These are phyloP conservation scores for Agapornis canus DNA, from an alignment of 2,797 vertebrate genomes.

Conservation along the genomic window DNA sequence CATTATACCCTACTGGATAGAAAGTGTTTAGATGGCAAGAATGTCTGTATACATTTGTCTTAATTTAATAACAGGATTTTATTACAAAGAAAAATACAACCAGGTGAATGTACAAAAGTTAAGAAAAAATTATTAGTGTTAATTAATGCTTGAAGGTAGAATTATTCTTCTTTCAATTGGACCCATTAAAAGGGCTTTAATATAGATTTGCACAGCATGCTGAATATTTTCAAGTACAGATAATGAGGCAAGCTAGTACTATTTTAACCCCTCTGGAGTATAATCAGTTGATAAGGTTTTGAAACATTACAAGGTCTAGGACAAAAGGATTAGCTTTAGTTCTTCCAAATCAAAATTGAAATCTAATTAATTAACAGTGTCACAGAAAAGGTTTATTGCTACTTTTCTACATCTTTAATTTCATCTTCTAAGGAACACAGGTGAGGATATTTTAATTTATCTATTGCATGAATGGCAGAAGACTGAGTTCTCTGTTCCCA, in stretches of 20 bases:
- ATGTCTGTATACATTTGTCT: constrained; percentile 8
- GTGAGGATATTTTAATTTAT: background rate
- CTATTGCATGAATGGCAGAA: background rate
- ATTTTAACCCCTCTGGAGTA: constrained; percentile 85
- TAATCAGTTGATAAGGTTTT: constrained; percentile 80
- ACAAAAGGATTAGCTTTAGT: constrained; percentile 86
- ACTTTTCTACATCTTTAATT: constrained; percentile 15
- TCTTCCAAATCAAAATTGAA: constrained; percentile 59
- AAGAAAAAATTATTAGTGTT: constrained; percentile 53
- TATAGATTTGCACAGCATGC: constrained; percentile 86
- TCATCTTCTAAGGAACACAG: background rate
- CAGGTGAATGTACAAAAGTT: background rate
- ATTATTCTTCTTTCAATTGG: constrained; percentile 76
- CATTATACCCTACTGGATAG: background rate
- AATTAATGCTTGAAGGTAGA: constrained; percentile 58
- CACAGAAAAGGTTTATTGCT: constrained; percentile 43
- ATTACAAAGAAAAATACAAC: constrained; percentile 35
- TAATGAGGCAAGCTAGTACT: constrained; percentile 88
- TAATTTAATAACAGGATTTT: constrained; percentile 30
- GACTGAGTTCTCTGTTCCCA: background rate
- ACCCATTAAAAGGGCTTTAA: constrained; percentile 83
- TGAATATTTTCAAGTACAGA: constrained; percentile 83
- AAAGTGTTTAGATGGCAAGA: background rate
- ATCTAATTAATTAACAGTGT: constrained; percentile 62
- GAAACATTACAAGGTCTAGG: constrained; percentile 84